A percentile compares a stretch with the other conserved stretches of the same genome.
These are phyloP conservation scores for Polyergus mexicanus DNA, from an alignment of 1,140 invertebrate species.

Conservation along the genomic window DNA sequence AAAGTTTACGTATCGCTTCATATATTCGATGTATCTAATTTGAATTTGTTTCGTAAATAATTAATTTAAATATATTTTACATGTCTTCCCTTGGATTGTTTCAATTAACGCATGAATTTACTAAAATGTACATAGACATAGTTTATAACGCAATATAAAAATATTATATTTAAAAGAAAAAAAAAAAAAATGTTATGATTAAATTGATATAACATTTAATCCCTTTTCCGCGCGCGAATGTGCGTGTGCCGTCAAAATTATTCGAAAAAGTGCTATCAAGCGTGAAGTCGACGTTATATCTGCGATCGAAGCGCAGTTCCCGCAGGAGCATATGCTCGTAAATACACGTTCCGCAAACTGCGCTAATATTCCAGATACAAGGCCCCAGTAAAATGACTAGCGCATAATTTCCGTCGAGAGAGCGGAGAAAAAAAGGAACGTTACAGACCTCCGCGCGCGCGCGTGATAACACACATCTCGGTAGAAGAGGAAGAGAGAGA, in stretches of 20 bases:
- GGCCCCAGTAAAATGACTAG: conserved; percentile 16
- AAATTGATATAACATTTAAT: neutral
- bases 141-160: neutral
- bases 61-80: neutral
- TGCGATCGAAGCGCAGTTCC: conserved; percentile 33
- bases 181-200: neutral
- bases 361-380: conserved; percentile 37
- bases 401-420: conserved; percentile 33
- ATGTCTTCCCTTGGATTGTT: neutral
- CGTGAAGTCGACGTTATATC: conserved; percentile 18
- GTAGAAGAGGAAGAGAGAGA: no score
- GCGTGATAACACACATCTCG: conserved; percentile 27
- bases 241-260: neutral
- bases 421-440: neutral
- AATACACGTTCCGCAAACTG: conserved; percentile 22
- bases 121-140: neutral
- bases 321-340: conserved; percentile 2
- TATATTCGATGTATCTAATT: conserved; percentile 1
- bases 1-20: neutral
- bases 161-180: neutral
- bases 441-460: neutral
- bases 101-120: neutral
- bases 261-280: conserved; percentile 30
- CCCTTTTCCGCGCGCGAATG: neutral
- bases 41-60: neutral